Percentiles rank a stretch among this genome's conserved stretches.
phyloP scores from a whole-genome alignment of 2,113 vertebrate species.

The Corythoichthys haematopterus region DNA sequence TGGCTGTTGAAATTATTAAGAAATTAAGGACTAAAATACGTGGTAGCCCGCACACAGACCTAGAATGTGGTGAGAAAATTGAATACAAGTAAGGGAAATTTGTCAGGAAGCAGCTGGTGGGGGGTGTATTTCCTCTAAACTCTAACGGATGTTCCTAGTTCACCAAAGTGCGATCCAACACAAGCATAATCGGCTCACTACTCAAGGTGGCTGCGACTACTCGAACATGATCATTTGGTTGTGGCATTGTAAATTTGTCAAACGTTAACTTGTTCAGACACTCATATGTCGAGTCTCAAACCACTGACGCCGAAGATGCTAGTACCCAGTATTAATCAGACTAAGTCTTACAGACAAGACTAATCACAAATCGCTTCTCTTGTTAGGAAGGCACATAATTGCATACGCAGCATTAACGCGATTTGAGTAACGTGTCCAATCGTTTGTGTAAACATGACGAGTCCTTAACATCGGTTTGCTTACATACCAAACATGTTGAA shows the following conservation, averaged over 20 bases:
- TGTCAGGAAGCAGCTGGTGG: conserved; percentile 11
- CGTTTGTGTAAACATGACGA: background rate
- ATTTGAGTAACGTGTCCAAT: background rate
- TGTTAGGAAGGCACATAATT: no score
- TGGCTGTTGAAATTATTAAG: conserved; percentile 30
- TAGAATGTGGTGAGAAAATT: conserved; percentile 8
- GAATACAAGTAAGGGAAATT: background rate
- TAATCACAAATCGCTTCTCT: background rate
- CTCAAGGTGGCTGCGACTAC: conserved; percentile 34
- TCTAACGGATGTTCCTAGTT: conserved; percentile 42
- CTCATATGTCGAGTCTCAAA: background rate
- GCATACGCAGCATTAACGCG: background rate
- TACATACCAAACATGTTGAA: background rate
- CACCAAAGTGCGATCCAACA: conserved; percentile 51
- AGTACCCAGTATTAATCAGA: background rate
- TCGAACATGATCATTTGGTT: conserved; percentile 36
- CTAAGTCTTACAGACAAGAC: background rate
- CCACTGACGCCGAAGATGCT: background rate
- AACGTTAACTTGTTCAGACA: conserved; percentile 12
- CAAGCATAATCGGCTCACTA: conserved; percentile 63
- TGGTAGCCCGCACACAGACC: no score
- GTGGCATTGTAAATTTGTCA: conserved; percentile 32
- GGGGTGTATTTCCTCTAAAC: conserved; percentile 29
- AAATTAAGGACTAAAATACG: background rate
- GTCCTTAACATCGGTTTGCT: background rate